Evolutionary conservation across 2,888 invertebrate genomes (phyloP).

Genomic region (Physocephala rufipes): DNA sequence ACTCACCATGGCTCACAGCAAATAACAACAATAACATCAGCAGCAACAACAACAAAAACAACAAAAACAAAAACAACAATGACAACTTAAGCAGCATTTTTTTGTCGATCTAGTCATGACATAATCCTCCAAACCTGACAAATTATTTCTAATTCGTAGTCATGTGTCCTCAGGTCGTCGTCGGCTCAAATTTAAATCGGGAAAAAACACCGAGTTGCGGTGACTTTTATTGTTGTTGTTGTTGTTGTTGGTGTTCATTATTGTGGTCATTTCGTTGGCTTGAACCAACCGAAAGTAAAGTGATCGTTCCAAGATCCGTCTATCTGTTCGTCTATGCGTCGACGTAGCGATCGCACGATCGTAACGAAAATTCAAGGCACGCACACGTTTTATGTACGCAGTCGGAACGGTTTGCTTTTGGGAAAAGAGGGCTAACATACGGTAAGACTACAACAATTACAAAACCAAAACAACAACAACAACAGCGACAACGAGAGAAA

Average conservation of each 20-base stretch:
- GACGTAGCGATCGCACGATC: slow-evolving; percentile 19
- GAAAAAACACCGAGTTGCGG: background rate
- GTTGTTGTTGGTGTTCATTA: background rate
- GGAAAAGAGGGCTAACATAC: background rate
- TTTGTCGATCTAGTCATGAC: slow-evolving; percentile 23
- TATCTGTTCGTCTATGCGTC: background rate
- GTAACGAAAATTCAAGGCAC: slow-evolving; percentile 21
- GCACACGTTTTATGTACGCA: slow-evolving; percentile 18
- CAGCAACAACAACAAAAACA: background rate
- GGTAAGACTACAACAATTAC: background rate
- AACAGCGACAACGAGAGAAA: background rate
- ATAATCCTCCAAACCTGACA: slow-evolving; percentile 36
- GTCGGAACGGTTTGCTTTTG: background rate
- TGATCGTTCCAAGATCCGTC: slow-evolving; percentile 6
- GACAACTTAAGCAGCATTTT: background rate
- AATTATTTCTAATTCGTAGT: slow-evolving; percentile 35
- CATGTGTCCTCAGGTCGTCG: slow-evolving; percentile 30
- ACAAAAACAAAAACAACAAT: background rate
- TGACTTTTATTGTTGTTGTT: background rate
- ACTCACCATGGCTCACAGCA: background rate
- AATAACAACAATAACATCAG: background rate
- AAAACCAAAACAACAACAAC: background rate
- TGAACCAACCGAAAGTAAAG: no score
- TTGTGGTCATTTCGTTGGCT: background rate
- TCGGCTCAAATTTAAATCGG: slow-evolving; percentile 1